phyloP scores from a whole-genome alignment of 2,113 vertebrate species.

The Porphyrio hochstetteri region DNA sequence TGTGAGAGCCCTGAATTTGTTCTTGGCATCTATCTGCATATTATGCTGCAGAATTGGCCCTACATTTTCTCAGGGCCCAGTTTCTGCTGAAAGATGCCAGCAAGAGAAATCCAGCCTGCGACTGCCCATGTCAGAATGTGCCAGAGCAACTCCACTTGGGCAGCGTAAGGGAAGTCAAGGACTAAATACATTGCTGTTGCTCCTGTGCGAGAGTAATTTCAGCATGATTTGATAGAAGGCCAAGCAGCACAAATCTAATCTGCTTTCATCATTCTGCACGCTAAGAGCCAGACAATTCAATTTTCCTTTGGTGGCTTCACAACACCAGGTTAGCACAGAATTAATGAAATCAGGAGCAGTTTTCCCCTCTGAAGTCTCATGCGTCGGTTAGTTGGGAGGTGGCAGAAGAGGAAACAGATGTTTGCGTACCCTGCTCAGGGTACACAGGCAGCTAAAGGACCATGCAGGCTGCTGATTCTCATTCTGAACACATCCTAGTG shows the following conservation, averaged over 20 bases:
- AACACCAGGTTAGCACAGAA: neutral
- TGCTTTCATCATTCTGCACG: neutral
- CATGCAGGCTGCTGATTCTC: neutral
- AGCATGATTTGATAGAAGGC: neutral
- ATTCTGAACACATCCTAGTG: neutral
- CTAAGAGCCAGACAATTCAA: neutral
- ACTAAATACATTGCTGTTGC: neutral
- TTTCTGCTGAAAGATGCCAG: neutral
- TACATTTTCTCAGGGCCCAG: neutral
- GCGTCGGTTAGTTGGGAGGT: neutral
- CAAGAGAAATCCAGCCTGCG: neutral
- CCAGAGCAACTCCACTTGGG: neutral
- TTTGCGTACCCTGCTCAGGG: neutral
- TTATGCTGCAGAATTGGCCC: neutral
- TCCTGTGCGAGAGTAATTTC: neutral
- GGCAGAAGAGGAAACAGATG: neutral
- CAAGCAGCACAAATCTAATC: neutral
- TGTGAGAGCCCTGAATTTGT: neutral
- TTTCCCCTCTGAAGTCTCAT: neutral
- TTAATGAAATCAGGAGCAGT: neutral
- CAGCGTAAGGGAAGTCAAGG: neutral
- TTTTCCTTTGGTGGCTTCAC: neutral
- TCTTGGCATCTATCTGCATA: neutral
- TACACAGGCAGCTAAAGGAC: neutral
- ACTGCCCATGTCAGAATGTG: neutral